Percentiles rank a stretch among this genome's conserved stretches.
Evolutionary conservation across 2,797 vertebrate species (phyloP).

Genomic region (Eleutherodactylus coqui): DNA sequence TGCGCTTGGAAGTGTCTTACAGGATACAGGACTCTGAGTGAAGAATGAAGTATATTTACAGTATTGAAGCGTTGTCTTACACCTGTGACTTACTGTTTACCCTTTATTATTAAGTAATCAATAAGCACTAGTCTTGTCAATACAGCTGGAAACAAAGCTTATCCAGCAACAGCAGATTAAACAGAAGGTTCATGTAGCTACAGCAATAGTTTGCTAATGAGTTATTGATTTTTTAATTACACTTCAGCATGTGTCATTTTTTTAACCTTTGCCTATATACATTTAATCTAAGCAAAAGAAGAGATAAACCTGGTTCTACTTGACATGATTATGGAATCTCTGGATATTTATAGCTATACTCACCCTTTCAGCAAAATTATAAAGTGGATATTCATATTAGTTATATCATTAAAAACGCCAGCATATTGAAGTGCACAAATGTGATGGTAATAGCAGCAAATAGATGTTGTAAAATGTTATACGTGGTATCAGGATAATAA

Average conservation of each 20-base stretch:
- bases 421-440: too few species aligned
- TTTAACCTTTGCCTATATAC: conserved; percentile 67
- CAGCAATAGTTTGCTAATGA: conserved; percentile 69
- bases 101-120: conserved; percentile 42
- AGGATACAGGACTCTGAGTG: neutral
- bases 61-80: neutral
- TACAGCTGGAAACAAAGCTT: conserved; percentile 33
- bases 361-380: neutral
- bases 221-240: conserved; percentile 73
- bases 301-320: conserved; percentile 53
- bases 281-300: conserved; percentile 73
- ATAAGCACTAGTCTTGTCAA: conserved; percentile 28
- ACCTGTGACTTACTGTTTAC: conserved; percentile 35
- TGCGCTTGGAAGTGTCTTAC: neutral
- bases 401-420: too few species aligned
- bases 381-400: too few species aligned
- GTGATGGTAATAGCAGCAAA: too few species aligned
- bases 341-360: neutral
- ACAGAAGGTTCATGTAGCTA: conserved; percentile 58
- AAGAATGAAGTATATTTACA: neutral
- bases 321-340: conserved; percentile 11
- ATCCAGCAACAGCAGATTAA: conserved; percentile 60
- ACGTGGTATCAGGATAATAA: too few species aligned
- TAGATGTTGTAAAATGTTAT: too few species aligned
- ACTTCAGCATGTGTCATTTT: conserved; percentile 67